These are phyloP conservation scores for Oryzias celebensis DNA, from an alignment of 2,113 vertebrate species.

Conservation along the genomic window DNA sequence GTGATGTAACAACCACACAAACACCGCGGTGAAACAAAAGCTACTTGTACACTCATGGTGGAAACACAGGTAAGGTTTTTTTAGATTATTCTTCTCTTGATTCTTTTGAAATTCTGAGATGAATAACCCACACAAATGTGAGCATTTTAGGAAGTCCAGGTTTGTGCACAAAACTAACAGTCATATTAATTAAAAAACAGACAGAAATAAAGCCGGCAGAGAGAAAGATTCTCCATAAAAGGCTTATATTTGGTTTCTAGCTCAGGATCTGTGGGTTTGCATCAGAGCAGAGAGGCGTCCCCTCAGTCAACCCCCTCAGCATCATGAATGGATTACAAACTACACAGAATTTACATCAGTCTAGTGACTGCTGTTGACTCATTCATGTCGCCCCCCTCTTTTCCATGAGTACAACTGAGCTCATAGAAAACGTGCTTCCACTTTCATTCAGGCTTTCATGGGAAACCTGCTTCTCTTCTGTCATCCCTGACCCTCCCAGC, in stretches of 20 bases:
- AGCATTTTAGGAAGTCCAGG: no score
- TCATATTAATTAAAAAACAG: no score
- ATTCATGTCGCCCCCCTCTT: slow-evolving; percentile 21
- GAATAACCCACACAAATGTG: no score
- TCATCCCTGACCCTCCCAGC: slow-evolving; percentile 10
- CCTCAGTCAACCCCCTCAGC: not conserved
- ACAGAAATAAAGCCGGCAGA: slow-evolving; percentile 4
- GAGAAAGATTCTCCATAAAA: slow-evolving; percentile 13
- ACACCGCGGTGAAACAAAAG: no score
- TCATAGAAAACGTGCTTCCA: slow-evolving; percentile 25
- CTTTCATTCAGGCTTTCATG: slow-evolving; percentile 28
- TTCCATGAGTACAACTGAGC: slow-evolving; percentile 16
- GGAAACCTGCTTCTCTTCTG: slow-evolving; percentile 8
- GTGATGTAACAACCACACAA: no score
- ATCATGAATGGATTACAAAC: slow-evolving; percentile 38
- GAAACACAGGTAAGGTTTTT: no score
- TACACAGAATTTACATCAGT: slow-evolving; percentile 37
- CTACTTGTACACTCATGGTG: no score
- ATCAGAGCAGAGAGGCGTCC: not conserved
- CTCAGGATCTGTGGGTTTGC: slow-evolving; percentile 1
- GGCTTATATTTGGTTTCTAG: slow-evolving; percentile 54
- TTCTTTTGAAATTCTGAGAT: no score
- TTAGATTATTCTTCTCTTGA: no score
- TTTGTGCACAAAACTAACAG: no score
- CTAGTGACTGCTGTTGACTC: slow-evolving; percentile 29